Conservation (phyloP, 1,140 invertebrate species). For the Aphidius ervi region DNA sequence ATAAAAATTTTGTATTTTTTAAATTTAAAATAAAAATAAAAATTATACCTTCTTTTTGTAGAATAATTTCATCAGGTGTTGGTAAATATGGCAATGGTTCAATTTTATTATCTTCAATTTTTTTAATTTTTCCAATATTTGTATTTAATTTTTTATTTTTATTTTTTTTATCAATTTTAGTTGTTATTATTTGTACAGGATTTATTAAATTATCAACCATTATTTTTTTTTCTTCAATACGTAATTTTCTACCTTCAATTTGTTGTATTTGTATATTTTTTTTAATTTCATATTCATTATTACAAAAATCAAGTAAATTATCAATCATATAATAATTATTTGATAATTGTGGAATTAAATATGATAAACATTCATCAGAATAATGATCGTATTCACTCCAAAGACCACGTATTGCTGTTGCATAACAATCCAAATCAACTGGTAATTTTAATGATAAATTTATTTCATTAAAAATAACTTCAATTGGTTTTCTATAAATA, state of each 20-base stretch:
- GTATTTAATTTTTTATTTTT: slow-evolving; percentile 25
- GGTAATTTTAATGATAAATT: slow-evolving; percentile 58
- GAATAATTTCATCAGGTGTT: slow-evolving; percentile 36
- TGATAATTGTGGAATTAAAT: slow-evolving; percentile 35
- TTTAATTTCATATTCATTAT: slow-evolving; percentile 28
- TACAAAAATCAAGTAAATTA: slow-evolving; percentile 33
- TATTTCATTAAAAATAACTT: slow-evolving; percentile 58
- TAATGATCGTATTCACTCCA: slow-evolving; percentile 62
- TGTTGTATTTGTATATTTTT: slow-evolving; percentile 34
- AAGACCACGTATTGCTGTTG: slow-evolving; percentile 57
- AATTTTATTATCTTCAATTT: slow-evolving; percentile 30
- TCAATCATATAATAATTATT: slow-evolving; percentile 31
- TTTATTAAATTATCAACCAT: slow-evolving; percentile 34
- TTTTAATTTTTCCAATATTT: slow-evolving; percentile 18
- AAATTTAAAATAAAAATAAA: too few relatives aligned
- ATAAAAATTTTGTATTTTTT: slow-evolving; percentile 7
- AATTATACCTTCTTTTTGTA: slow-evolving; percentile 31
- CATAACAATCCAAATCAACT: slow-evolving; percentile 51
- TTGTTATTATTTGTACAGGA: slow-evolving; percentile 22
- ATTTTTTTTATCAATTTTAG: slow-evolving; percentile 26
- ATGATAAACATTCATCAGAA: slow-evolving; percentile 46
- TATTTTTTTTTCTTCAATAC: slow-evolving; percentile 37
- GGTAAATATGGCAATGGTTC: slow-evolving; percentile 36
- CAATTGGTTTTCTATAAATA: slow-evolving; percentile 46
- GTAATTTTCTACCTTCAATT: slow-evolving; percentile 31